These are phyloP conservation scores for Aurelia aurita complex sp. Pacific DNA, from an alignment of 30 jellyfish, hydroid and myxozoan species.

Conservation along the genomic window DNA sequence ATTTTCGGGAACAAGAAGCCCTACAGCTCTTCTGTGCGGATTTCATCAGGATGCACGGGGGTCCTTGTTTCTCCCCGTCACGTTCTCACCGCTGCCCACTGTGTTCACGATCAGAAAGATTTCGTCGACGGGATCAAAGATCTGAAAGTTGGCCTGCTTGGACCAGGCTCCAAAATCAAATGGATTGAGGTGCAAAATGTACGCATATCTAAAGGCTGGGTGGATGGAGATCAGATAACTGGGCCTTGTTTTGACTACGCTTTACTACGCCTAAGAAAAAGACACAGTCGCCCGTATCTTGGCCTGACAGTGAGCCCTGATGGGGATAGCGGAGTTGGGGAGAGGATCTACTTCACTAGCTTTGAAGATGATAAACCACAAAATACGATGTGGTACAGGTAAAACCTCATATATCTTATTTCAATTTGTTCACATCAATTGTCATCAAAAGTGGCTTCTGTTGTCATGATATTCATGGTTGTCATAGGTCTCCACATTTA, in stretches of 20 bases:
- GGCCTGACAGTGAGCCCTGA: constrained; percentile 82
- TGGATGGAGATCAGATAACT: constrained; percentile 78
- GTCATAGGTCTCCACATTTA: too few relatives aligned
- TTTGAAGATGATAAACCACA: constrained; percentile 99
- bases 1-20: constrained; percentile 89
- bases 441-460: too few relatives aligned
- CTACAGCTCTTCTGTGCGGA: constrained; percentile 80
- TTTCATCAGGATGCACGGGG: constrained; percentile 99
- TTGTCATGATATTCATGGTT: too few relatives aligned
- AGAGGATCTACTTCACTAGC: constrained; percentile 91
- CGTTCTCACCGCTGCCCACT: constrained; percentile 99
- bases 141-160: constrained; percentile 83
- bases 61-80: constrained; percentile 97
- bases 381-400: constrained; percentile 97
- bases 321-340: constrained; percentile 89
- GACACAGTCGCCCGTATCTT: constrained; percentile 88
- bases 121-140: constrained; percentile 81
- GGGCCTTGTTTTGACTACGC: constrained; percentile 99
- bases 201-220: constrained; percentile 98
- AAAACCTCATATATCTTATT: not conserved
- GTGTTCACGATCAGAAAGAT: constrained; percentile 98
- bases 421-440: too few relatives aligned
- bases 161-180: constrained; percentile 20
- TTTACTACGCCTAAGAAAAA: constrained; percentile 60
- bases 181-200: constrained; percentile 87